Base-by-base conservation (phyloP, 1,140 invertebrate genomes). In the Leptinotarsa defecta region DNA sequence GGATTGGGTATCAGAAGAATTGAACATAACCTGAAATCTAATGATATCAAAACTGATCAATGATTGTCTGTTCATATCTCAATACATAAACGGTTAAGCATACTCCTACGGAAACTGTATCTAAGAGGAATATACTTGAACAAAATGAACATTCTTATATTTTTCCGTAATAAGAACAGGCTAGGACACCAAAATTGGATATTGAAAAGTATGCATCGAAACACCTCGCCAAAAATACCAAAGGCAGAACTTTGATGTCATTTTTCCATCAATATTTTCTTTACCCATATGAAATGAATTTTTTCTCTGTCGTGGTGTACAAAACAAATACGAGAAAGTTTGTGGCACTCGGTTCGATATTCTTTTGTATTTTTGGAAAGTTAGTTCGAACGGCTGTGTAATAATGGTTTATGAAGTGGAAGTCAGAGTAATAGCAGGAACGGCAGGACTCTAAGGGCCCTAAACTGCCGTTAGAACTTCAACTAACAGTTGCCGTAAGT, bases 381-480 rank as follows among this genome's bases (percentile, higher is more conserved):
- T 70, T 48, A 11, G 2, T 20, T 6, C 3, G 15, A 70, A 70
- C 48, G 68, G 17, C 68, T 48, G 48, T 52, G 68, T 70, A 70
- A 48, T 70, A 70, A 70, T 52, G 20, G 68, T 70, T 70, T 70
- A 70, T 70, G 27, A 15, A 67, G 64, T 22, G 64, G 22, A 15
- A 24, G 64, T 34, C 64, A 17, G 20, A 24, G 27, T 67, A 24
- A 34, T 67, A 24, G 34, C 68, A 20, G 48, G 43, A 70, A 52
- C 48, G 48, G 27, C 68, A 20, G 17, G 68, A 52, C 34, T 48
- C 43, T 49, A 24, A 70, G 43, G 34, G 24, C 48, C 48, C 48
- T 70, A 49, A 70, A 52, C 48, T 48, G 34, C 68, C 43, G 68
- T 70, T 70, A 52, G 68, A 70, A 70, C 17, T 70, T 48, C 68